These are phyloP conservation scores for Sebastiscus tertius DNA, from an alignment of 2,797 vertebrate genomes.

Conservation along the genomic window DNA sequence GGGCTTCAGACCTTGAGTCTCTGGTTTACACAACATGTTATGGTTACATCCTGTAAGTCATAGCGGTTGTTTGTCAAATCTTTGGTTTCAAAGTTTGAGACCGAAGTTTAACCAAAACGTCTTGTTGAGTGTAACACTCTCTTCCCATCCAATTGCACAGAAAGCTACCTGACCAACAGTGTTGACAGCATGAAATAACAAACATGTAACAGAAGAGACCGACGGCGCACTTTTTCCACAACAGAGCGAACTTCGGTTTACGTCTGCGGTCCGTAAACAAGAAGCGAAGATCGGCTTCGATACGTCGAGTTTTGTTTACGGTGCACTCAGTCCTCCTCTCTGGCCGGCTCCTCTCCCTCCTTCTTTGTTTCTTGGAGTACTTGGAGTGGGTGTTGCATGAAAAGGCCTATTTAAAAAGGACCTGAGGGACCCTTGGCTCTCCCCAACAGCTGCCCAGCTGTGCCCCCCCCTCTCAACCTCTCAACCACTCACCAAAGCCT, in stretches of 20 bases:
- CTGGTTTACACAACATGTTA: not conserved
- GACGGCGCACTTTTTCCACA: slow-evolving; percentile 13
- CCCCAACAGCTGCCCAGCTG: slow-evolving; percentile 69
- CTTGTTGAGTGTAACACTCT: not conserved
- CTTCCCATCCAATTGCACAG: not conserved
- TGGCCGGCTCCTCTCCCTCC: slow-evolving; percentile 13
- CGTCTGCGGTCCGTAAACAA: slow-evolving; percentile 23
- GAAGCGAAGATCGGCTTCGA: not conserved
- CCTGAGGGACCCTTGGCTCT: slow-evolving; percentile 51
- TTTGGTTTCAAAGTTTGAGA: not conserved
- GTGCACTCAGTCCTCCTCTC: slow-evolving; percentile 7
- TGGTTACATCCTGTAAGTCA: not conserved
- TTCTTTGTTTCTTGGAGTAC: slow-evolving; percentile 49
- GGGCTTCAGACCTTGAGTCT: not conserved
- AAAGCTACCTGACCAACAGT: slow-evolving; percentile 21
- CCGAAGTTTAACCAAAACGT: not conserved
- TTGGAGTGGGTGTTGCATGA: slow-evolving; percentile 76
- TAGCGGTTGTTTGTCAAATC: not conserved
- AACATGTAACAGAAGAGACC: slow-evolving; percentile 17
- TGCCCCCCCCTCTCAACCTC: slow-evolving; percentile 20
- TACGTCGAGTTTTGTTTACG: slow-evolving; percentile 13
- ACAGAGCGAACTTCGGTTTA: slow-evolving; percentile 23
- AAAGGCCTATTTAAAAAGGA: slow-evolving; percentile 66
- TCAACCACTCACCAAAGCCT: slow-evolving; percentile 15
- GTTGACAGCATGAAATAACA: slow-evolving; percentile 47